Base-by-base conservation (phyloP, 37 sponge, comb jelly and placozoan genomes). In the Mnemiopsis leidyi region DNA sequence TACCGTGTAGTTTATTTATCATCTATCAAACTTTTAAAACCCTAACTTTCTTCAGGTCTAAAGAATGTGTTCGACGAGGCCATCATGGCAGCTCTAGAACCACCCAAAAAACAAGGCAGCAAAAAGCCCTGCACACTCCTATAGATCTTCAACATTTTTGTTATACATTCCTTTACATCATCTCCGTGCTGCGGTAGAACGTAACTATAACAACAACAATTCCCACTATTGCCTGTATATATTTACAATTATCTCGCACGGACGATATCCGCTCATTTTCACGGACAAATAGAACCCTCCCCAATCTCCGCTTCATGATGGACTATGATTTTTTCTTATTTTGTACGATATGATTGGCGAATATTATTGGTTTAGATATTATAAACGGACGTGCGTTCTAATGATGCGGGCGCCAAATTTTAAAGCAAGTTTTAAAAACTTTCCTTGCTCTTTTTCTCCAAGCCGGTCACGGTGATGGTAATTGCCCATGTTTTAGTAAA, bases 41-140 rank as follows among this genome's bases (percentile, higher is more conserved):
- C n/a, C n/a, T n/a, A n/a, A n/a, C 61, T 48, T 13, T 48, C 61
- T 48, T 48, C 79, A 85, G 99, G 99, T 0, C 93, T 98, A 79
- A 98, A 98, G 95, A 98, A 98, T 38, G 99, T 98, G 28, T 98
- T 98, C 79, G 99, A 98, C 76, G 99, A 98, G 93, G 99, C 99
- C 7, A 98, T 98, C 38, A 93, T 98, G 38, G 99, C 99, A 13
- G 99, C 99, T 21, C 95, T 98, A 26, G 97, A 98, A 93, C 99
- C 99, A 0, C 99, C 99, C 32, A 97, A 98, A 95, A 94, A 93
- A 1, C 85, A 69, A 24, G 36, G 34, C 18, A 96, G 94, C 94
- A 96, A 95, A 94, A 96, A 93, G 92, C 94, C 69, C 38, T 98
- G 99, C 83, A 21, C 39, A 5, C 93, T 98, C 25, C 94, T 98